Evolutionary conservation across 2,888 invertebrate genomes (phyloP).

Genomic region (Emmelina monodactyla): DNA sequence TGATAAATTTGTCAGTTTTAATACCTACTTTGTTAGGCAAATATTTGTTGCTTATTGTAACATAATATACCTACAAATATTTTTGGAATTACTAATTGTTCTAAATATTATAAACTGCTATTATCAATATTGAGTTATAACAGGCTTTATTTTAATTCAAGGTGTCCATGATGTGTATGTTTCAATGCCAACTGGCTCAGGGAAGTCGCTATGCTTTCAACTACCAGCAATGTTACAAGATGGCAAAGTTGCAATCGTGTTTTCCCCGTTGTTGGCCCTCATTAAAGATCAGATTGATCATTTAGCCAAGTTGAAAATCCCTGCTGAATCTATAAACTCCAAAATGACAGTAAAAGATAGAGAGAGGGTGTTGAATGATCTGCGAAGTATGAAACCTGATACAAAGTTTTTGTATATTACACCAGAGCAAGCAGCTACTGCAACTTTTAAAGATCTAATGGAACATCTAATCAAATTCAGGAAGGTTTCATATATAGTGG

Average conservation of each 20-base stretch:
- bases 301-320: slow-evolving; percentile 76
- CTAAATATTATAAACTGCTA: too few relatives aligned
- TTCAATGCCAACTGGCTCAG: slow-evolving; percentile 98
- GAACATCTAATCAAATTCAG: slow-evolving; percentile 75
- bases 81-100: too few relatives aligned
- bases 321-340: slow-evolving; percentile 91
- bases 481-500: slow-evolving; percentile 87
- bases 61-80: too few relatives aligned
- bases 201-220: slow-evolving; percentile 97
- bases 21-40: too few relatives aligned
- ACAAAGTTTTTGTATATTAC: slow-evolving; percentile 93
- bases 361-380: slow-evolving; percentile 77
- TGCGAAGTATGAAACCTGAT: slow-evolving; percentile 75
- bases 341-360: slow-evolving; percentile 83
- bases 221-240: slow-evolving; percentile 87
- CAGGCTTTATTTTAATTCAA: slow-evolving; percentile 34
- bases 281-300: slow-evolving; percentile 98
- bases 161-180: slow-evolving; percentile 91
- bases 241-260: slow-evolving; percentile 86
- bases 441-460: slow-evolving; percentile 73
- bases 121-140: too few relatives aligned
- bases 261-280: slow-evolving; percentile 94
- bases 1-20: too few relatives aligned
- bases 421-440: slow-evolving; percentile 93
- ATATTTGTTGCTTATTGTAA: too few relatives aligned